Base-by-base conservation (phyloP, 2,888 invertebrate species). In the Ceraclea dissimilis region DNA sequence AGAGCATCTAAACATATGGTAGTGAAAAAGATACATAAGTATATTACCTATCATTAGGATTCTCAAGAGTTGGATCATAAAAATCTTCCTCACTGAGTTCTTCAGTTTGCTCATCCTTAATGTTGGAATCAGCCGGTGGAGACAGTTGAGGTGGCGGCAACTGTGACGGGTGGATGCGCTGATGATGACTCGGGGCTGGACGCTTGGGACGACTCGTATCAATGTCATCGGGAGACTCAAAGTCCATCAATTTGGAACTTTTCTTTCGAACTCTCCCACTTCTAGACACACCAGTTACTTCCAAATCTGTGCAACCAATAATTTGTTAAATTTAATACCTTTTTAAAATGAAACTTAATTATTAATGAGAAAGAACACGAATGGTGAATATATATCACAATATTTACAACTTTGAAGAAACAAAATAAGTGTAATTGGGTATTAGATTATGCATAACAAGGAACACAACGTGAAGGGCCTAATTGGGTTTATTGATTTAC, bases 231-330 rank as follows among this genome's bases (percentile, higher is more conserved):
- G 90, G 88, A 0, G 91, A 91, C 69, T 92, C 91, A 74, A 94
- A 96, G 71, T 94, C 96, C 73, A 92, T 84, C 46, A 97, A 77
- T 70, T 96, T 94, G 0, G 94, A 93, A 17, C 94, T 95, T 72
- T 95, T 96, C 75, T 96, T 96, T 54, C 95, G 78, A 0, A 95
- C 92, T 56, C 93, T 79, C 19, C 93, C 93, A 65, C 93, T 93
- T 57, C 93, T 81, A 2, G 93, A 93, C 43, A 93, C 84, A 8
- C 92, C 92, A 54, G 89, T 90, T 55, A 90, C 90, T 73, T 89
- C 89, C 67, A 89, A 76, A 22, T 49, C 49, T 47, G 19, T 2
- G n/a, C n/a, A n/a, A n/a, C n/a, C n/a, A n/a, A n/a, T n/a, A n/a
- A n/a, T n/a, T n/a, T n/a, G n/a, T 47, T 17, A 4, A 17, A n/a